These are phyloP conservation scores for Zaprionus obscuricornis DNA, from an alignment of 2,888 invertebrate species.

Conservation along the genomic window DNA sequence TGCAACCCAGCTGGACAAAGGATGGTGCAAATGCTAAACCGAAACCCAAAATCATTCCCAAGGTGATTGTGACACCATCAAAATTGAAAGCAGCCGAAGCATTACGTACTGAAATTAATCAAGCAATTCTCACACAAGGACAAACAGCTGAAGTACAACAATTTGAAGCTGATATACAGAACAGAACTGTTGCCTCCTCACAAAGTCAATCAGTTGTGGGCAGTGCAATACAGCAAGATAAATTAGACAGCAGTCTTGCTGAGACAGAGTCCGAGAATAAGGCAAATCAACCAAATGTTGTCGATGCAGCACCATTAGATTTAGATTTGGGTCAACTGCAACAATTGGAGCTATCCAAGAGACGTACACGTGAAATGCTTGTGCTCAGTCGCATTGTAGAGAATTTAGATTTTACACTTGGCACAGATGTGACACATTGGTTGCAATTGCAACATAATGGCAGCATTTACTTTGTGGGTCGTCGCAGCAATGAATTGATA, in stretches of 20 bases:
- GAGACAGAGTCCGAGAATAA: background rate
- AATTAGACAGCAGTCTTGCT: conserved; percentile 38
- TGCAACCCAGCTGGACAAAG: conserved; percentile 80
- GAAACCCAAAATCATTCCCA: conserved; percentile 14
- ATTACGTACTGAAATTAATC: conserved; percentile 51
- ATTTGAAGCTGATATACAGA: conserved; percentile 42
- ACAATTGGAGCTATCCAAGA: conserved; percentile 67
- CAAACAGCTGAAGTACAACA: conserved; percentile 29
- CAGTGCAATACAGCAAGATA: conserved; percentile 19
- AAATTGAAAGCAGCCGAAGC: conserved; percentile 42
- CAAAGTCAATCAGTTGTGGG: background rate
- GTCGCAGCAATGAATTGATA: conserved; percentile 60
- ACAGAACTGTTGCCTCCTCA: background rate
- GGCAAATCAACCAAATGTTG: conserved; percentile 58
- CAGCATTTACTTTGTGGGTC: conserved; percentile 75
- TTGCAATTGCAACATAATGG: conserved; percentile 66
- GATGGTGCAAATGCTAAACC: background rate
- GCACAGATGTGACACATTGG: conserved; percentile 78
- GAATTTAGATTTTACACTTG: conserved; percentile 69
- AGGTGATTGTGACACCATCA: conserved; percentile 66
- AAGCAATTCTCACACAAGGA: conserved; percentile 49
- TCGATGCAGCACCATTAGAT: conserved; percentile 53
- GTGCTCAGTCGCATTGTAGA: conserved; percentile 77
- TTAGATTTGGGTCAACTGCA: conserved; percentile 70
- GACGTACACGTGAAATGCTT: conserved; percentile 79